Evolutionary conservation across 2,797 vertebrate species (phyloP).

Genomic region (Adrianichthys oophorus): DNA sequence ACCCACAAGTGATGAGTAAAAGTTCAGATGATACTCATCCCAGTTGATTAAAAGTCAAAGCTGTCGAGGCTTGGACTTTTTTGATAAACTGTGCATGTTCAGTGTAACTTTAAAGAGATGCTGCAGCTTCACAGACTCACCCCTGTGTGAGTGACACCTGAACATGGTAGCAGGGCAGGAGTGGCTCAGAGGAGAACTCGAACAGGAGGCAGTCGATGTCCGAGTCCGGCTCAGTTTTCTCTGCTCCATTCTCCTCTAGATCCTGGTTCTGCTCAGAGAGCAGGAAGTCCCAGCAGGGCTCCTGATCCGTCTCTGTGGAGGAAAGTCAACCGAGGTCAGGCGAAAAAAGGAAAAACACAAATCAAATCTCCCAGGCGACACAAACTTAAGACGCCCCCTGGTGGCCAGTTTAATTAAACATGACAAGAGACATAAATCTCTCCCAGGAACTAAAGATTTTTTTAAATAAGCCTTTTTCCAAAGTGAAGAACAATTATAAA

Average conservation of each 20-base stretch:
- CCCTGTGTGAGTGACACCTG: slow-evolving; percentile 93
- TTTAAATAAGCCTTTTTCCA: too few relatives aligned
- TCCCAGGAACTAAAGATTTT: too few relatives aligned
- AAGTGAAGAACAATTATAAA: too few relatives aligned
- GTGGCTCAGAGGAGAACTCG: slow-evolving; percentile 93
- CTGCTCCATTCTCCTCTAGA: slow-evolving; percentile 76
- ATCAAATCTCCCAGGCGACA: not conserved
- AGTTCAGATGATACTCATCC: slow-evolving; percentile 1
- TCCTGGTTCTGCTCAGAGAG: slow-evolving; percentile 87
- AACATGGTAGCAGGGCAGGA: slow-evolving; percentile 92
- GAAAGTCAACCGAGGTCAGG: slow-evolving; percentile 31
- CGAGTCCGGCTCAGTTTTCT: slow-evolving; percentile 80
- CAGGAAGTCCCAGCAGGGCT: slow-evolving; percentile 88
- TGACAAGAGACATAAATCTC: too few relatives aligned
- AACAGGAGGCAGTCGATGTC: slow-evolving; percentile 92
- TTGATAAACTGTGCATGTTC: not conserved
- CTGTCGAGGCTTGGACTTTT: not conserved
- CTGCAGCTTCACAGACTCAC: slow-evolving; percentile 78
- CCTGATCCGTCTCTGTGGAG: slow-evolving; percentile 88
- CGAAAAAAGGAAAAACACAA: not conserved
- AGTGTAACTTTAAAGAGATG: not conserved
- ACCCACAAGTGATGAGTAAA: not conserved
- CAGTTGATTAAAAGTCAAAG: not conserved
- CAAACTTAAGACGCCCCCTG: slow-evolving; percentile 55
- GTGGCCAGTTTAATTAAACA: slow-evolving; percentile 32